Base-by-base conservation (phyloP, 2,113 vertebrate genomes). In the Grus americana region DNA sequence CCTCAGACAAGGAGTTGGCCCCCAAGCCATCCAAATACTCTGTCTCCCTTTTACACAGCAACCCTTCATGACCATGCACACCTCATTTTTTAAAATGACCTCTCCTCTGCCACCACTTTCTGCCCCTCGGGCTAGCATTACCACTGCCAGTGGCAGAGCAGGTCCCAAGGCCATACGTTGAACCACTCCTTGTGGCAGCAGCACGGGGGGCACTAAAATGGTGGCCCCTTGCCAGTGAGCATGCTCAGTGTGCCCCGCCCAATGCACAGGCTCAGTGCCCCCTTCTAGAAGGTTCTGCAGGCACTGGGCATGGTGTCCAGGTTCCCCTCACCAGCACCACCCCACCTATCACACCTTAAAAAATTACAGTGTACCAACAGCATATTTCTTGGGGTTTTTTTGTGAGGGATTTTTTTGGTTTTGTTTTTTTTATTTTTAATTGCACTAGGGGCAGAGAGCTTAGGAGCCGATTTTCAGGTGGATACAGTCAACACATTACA, bases 21-120 rank as follows among this genome's bases (percentile, higher is more conserved):
- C 12, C 6, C 0, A 0, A 71, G 50, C 10, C 42, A 26, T 11
- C 17, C 57, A 49, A 44, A 46, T 0, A 0, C 26, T 24, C 38
- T 62, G 49, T 26, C 42, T 42, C 19, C 36, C 26, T 55, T 54
- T n/a, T 21, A 47, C 57, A 71, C 42, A 65, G 11, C 2, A 3
- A 42, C 40, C 1, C 1, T 3, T 62, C 55, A 5, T 1, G 21
- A 4, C 18, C 5, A 2, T 0, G 1, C 6, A 2, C 42, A 10
- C 22, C 24, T 21, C 2, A 1, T 4, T 34, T n/a, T 46, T 10
- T 54, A 23, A 15, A 29, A 9, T 0, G 14, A 6, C 27, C 1
- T 6, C 16, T 58, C 57, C 57, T 40, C 8, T 36, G 20, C 49
- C 29, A 38, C 15, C n/a, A 3, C 46, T 3, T 5, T 16, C 15